Conservation (phyloP, 2,797 vertebrate genomes). For the Centropyge bicolor region DNA sequence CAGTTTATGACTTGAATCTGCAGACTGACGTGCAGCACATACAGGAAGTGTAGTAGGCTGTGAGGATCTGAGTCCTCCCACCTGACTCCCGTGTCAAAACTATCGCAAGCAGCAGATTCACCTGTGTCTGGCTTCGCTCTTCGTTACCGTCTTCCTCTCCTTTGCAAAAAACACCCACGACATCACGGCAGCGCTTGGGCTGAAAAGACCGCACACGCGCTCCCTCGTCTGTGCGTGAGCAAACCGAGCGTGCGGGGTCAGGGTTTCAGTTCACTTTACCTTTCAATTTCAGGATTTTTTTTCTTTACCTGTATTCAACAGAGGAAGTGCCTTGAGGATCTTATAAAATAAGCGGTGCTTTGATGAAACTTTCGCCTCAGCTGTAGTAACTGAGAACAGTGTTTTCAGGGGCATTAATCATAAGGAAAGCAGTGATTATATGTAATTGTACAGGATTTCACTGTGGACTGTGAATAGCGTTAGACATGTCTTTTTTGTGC, state of each 20-base stretch:
- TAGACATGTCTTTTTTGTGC: not conserved
- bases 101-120: slow-evolving; percentile 19
- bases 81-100: slow-evolving; percentile 13
- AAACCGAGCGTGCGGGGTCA: slow-evolving; percentile 6
- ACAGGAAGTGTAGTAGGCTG: not conserved
- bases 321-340: slow-evolving; percentile 16
- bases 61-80: not conserved
- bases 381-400: not conserved
- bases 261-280: slow-evolving; percentile 19
- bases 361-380: slow-evolving; percentile 1
- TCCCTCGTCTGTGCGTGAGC: not conserved
- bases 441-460: not conserved
- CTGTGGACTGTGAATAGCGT: not conserved
- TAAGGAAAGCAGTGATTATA: not conserved
- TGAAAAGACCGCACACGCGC: slow-evolving; percentile 3
- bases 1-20: too few relatives aligned
- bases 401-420: not conserved
- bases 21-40: not conserved
- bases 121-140: slow-evolving; percentile 26
- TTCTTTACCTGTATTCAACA: not conserved
- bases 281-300: slow-evolving; percentile 18
- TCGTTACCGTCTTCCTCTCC: slow-evolving; percentile 20
- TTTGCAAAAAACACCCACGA: slow-evolving; percentile 43
- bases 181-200: slow-evolving; percentile 11
- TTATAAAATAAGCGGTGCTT: slow-evolving; percentile 4